phyloP scores from a whole-genome alignment of 2,888 invertebrate species.

The Dasysyrphus tricinctus region DNA sequence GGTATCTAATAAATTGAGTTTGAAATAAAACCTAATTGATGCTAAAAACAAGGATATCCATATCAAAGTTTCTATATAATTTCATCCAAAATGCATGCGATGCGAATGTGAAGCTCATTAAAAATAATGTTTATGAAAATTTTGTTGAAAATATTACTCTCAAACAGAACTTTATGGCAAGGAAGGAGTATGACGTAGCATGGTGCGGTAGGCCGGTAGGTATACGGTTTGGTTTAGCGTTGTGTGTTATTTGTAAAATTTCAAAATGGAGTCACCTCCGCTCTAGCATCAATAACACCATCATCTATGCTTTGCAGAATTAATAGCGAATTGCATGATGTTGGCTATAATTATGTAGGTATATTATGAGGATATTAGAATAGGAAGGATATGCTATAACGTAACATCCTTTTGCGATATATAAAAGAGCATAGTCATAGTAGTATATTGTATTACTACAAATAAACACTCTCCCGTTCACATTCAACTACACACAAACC shows the following conservation, averaged over 20 bases:
- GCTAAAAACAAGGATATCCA: constrained; percentile 25
- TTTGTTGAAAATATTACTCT: constrained; percentile 2
- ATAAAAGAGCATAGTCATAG: no score
- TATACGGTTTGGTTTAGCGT: no score
- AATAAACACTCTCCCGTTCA: neutral
- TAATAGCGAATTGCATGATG: constrained; percentile 54
- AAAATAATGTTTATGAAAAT: constrained; percentile 34
- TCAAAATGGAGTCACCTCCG: constrained; percentile 20
- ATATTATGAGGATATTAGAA: constrained; percentile 36
- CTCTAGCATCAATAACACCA: neutral
- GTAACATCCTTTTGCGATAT: constrained; percentile 24
- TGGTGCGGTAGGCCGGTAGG: no score
- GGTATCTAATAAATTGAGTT: constrained; percentile 32
- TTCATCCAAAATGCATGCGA: constrained; percentile 20
- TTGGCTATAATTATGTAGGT: neutral
- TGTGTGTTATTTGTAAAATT: constrained; percentile 7
- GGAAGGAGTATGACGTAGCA: neutral
- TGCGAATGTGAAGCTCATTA: constrained; percentile 23
- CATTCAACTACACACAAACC: neutral
- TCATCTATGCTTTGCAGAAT: constrained; percentile 37
- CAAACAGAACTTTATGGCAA: neutral
- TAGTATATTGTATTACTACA: neutral
- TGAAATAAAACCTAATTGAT: constrained; percentile 35
- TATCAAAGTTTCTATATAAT: constrained; percentile 4
- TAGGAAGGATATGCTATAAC: constrained; percentile 62